These are phyloP conservation scores for Rhinolophus ferrumequinum DNA, from an alignment of 2,113 vertebrate genomes.

Conservation along the genomic window DNA sequence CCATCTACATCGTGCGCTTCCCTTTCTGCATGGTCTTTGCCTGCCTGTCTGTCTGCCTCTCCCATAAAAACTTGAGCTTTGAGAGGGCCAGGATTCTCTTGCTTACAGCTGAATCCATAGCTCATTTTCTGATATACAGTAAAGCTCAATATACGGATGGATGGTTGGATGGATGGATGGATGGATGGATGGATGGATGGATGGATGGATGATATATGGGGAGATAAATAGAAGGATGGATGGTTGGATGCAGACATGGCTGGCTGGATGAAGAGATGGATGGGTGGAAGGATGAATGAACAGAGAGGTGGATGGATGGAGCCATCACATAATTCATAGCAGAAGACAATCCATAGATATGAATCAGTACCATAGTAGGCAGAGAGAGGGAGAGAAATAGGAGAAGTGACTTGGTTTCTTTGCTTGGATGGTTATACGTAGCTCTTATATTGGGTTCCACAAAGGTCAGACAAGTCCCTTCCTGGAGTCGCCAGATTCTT, in stretches of 20 bases:
- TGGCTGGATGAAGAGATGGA: not conserved
- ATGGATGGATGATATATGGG: too few relatives aligned
- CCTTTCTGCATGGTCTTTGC: not conserved
- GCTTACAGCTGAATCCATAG: not conserved
- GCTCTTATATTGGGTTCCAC: not conserved
- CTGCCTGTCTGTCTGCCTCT: not conserved
- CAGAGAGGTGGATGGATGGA: too few relatives aligned
- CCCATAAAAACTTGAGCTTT: not conserved
- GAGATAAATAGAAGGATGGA: not conserved
- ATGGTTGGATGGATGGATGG: not conserved
- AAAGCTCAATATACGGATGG: not conserved
- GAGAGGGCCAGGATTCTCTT: not conserved
- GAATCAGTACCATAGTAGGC: not conserved
- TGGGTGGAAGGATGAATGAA: too few relatives aligned
- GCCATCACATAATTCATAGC: not conserved
- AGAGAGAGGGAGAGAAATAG: not conserved
- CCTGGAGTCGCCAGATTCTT: not conserved
- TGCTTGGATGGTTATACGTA: not conserved
- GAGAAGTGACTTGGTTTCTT: not conserved
- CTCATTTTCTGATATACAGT: not conserved
- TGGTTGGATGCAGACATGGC: not conserved
- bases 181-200: too few relatives aligned
- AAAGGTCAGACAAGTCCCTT: not conserved
- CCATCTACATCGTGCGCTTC: not conserved
- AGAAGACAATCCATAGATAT: not conserved